A percentile compares a stretch with the other conserved stretches of the same genome.
phyloP scores from a whole-genome alignment of 2,113 vertebrate genomes.

The Thunnus thynnus region DNA sequence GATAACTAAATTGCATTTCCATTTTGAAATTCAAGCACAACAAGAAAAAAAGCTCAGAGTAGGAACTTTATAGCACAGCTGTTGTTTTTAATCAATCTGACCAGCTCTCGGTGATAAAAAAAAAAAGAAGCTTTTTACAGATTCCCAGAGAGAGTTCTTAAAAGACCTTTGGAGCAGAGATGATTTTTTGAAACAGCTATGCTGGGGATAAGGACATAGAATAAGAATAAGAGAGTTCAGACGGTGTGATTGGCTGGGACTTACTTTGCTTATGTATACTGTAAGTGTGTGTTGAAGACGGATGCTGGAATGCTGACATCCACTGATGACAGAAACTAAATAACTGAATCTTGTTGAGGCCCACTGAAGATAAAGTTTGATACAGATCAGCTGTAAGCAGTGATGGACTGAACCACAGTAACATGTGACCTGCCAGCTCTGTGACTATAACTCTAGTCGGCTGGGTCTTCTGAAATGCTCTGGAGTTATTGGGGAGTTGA shows the following conservation, averaged over 20 bases:
- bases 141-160: not conserved
- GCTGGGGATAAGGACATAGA: not conserved
- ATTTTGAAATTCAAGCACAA: slow-evolving; percentile 23
- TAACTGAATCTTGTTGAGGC: slow-evolving; percentile 11
- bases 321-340: slow-evolving; percentile 10
- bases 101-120: not conserved
- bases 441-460: not conserved
- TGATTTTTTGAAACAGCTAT: slow-evolving; percentile 5
- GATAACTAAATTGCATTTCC: slow-evolving; percentile 12
- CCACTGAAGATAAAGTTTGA: slow-evolving; percentile 19
- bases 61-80: slow-evolving; percentile 5
- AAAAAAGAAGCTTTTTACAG: not conserved
- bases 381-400: slow-evolving; percentile 38
- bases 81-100: slow-evolving; percentile 26
- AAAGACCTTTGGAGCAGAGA: not conserved
- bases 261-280: no score
- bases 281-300: slow-evolving; percentile 9
- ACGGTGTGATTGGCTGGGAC: not conserved
- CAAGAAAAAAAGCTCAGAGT: not conserved
- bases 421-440: not conserved
- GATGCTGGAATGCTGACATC: slow-evolving; percentile 14
- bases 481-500: not conserved
- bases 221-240: not conserved
- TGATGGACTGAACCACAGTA: not conserved
- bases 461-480: not conserved